phyloP scores from a whole-genome alignment of 2,797 vertebrate species.

The Parambassis ranga region DNA sequence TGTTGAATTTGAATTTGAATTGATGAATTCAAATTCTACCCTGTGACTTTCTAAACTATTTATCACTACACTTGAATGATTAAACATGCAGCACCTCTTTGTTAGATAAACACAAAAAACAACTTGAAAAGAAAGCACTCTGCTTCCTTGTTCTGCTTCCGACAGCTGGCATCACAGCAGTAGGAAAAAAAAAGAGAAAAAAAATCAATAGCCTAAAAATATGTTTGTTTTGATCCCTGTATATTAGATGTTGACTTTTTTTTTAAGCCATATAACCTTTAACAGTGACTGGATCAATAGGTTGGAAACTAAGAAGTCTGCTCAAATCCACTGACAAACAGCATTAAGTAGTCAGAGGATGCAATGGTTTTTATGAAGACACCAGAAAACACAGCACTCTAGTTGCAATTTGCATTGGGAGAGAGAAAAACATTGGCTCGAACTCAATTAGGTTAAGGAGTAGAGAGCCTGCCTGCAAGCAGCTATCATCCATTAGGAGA shows the following conservation, averaged over 20 bases:
- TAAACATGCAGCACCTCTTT: slow-evolving; percentile 1
- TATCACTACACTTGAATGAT: not conserved
- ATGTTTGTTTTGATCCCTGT: slow-evolving; percentile 67
- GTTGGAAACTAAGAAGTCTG: slow-evolving; percentile 59
- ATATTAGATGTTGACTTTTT: slow-evolving; percentile 68
- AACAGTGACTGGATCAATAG: slow-evolving; percentile 66
- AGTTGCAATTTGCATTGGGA: slow-evolving; percentile 40
- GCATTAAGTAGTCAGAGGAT: slow-evolving; percentile 55
- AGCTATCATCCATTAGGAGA: slow-evolving; percentile 68
- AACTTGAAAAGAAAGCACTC: not conserved
- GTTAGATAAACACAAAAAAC: slow-evolving; percentile 13
- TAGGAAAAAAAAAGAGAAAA: slow-evolving; percentile 38
- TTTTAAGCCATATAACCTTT: slow-evolving; percentile 71
- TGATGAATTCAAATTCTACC: not conserved
- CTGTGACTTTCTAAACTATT: slow-evolving; percentile 2
- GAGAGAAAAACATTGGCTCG: slow-evolving; percentile 46
- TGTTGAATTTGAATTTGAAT: no score
- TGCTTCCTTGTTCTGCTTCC: slow-evolving; percentile 23
- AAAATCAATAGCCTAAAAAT: slow-evolving; percentile 74
- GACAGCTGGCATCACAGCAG: slow-evolving; percentile 46
- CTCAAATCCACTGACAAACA: slow-evolving; percentile 68
- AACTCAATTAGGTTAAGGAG: slow-evolving; percentile 68
- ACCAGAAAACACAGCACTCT: slow-evolving; percentile 36
- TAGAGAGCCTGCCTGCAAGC: slow-evolving; percentile 45
- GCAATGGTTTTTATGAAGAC: slow-evolving; percentile 8